phyloP scores from a whole-genome alignment of 2,113 vertebrate genomes.

The Alosa alosa region DNA sequence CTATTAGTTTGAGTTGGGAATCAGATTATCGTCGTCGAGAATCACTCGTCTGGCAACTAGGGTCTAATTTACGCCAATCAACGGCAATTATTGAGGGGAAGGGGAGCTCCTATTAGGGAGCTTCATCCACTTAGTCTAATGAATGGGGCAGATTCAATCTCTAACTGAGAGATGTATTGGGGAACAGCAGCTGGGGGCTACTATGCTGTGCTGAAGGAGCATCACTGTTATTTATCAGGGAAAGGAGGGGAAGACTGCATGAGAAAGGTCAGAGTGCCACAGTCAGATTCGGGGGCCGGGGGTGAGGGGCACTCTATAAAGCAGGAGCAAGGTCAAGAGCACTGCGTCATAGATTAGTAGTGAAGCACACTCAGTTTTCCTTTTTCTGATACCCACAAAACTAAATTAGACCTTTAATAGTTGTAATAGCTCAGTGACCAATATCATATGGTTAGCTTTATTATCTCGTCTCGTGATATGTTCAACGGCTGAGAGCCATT shows the following conservation, averaged over 20 bases:
- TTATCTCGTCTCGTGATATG: too few relatives aligned
- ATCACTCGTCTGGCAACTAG: conserved; percentile 85
- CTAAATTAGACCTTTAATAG: neutral
- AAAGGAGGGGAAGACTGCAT: neutral
- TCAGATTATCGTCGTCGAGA: conserved; percentile 82
- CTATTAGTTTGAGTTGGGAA: conserved; percentile 85
- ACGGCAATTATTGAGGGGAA: conserved; percentile 85
- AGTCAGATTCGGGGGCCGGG: too few relatives aligned
- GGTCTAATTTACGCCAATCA: conserved; percentile 85
- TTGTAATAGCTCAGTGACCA: neutral
- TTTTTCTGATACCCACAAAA: neutral
- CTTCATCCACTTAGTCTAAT: conserved; percentile 85
- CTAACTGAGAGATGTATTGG: conserved; percentile 73
- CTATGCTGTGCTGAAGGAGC: conserved; percentile 60
- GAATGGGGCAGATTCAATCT: conserved; percentile 84
- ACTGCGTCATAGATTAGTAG: neutral
- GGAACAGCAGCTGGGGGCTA: conserved; percentile 71
- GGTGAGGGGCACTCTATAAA: too few relatives aligned
- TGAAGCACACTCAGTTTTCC: neutral
- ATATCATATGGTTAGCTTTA: too few relatives aligned
- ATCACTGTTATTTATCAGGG: conserved; percentile 72
- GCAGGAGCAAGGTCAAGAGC: neutral
- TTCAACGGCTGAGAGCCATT: too few relatives aligned
- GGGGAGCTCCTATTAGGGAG: conserved; percentile 81
- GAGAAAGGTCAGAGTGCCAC: neutral